Evolutionary conservation across 2,113 vertebrate species (phyloP), one percentile per base, ranked within the genome.

Genomic region (Aegithalos caudatus): DNA sequence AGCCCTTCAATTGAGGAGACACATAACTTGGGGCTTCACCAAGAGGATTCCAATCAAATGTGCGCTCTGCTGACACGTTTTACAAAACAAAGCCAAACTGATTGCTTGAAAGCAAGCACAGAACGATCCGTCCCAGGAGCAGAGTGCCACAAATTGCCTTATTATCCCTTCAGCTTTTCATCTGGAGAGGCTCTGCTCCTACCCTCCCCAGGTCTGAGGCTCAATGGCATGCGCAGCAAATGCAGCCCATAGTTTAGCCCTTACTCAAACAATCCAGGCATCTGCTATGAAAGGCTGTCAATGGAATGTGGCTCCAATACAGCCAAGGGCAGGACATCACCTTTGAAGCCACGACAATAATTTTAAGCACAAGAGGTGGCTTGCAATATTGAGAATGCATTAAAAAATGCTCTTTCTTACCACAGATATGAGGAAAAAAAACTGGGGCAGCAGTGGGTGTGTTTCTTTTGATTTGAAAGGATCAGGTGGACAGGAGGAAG

Each of bases 331-430:
- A 95, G 86, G 35, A 88, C 47, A 56, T n/a, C 72, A 48, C 35
- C 95, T 96, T 97, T 95, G 96, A 97, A 96, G 94, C 47, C 77
- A 20, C 17, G 72, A 62, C 67, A 66, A 27, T 47, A 83, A 92
- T 92, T 92, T 73, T 44, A 67, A 67, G 5, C 67, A 31, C 42
- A 50, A 72, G 64, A 84, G 69, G 91, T 12, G 44, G 44, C 56
- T 21, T 56, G 82, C 88, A 88, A 54, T 77, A 66, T 1, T 47
- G 14, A 28, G 82, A 62, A 86, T 58, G 60, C 56, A 88, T 96
- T 90, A 56, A 92, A 92, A 96, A 94, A 64, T 78, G 50, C 29
- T 70, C 51, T 78, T 91, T 87, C 92, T 81, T 21, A 58, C 64
- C 64, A 66, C 40, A 54, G 67, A 86, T 60, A 0, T 57, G 47